Evolutionary conservation across 2,888 invertebrate genomes (phyloP).

Genomic region (Apamea epomidion): DNA sequence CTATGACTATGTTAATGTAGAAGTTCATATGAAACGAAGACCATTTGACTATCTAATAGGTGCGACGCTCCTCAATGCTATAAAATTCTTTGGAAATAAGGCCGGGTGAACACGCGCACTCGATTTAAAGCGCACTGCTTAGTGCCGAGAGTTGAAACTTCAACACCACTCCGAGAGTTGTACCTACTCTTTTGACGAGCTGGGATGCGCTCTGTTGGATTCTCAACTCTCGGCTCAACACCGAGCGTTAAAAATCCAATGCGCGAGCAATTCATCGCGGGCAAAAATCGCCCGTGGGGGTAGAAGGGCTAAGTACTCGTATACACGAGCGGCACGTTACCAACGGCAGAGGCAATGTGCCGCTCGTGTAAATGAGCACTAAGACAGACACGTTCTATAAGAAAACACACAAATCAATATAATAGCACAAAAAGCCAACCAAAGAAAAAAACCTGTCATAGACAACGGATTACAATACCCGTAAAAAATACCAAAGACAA

Average conservation of each 20-base stretch:
- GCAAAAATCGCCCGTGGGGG: not conserved
- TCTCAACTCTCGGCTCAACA: not conserved
- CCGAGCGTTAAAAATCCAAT: not conserved
- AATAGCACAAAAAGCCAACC: not conserved
- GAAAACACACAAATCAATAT: not conserved
- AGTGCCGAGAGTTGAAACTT: not conserved
- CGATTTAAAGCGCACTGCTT: not conserved
- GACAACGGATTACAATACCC: constrained; percentile 27
- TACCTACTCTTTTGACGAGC: not conserved
- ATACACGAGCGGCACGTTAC: not conserved
- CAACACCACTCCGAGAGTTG: not conserved
- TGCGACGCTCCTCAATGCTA: not conserved
- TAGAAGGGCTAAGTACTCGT: not conserved
- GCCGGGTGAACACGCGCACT: not conserved
- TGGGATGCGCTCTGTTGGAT: not conserved
- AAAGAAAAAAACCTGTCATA: constrained; percentile 17
- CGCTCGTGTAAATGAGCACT: not conserved
- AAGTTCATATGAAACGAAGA: not conserved
- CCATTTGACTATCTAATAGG: not conserved
- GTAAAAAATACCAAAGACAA: constrained; percentile 29
- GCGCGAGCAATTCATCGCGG: not conserved
- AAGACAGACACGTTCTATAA: not conserved
- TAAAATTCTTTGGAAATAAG: not conserved
- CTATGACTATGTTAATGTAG: not conserved
- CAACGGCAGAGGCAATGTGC: not conserved